These are phyloP conservation scores for Schizaphis graminum DNA, from an alignment of 2,888 invertebrate species.

Conservation along the genomic window DNA sequence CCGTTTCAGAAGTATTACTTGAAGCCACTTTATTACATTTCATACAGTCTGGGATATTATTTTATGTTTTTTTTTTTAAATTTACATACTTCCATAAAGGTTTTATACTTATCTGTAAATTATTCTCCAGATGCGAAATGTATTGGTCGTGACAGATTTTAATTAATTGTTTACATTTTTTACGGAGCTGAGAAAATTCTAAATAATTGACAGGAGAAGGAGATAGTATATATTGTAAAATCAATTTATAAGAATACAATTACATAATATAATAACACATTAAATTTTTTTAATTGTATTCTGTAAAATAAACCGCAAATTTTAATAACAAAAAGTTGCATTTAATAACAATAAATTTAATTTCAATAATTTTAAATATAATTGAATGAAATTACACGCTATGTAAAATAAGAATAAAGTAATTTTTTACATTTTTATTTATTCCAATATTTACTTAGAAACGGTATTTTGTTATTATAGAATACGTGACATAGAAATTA, in stretches of 20 bases:
- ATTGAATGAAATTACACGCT: not conserved
- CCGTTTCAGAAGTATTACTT: too few species aligned
- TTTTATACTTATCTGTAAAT: too few species aligned
- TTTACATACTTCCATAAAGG: too few species aligned
- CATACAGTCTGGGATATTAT: too few species aligned
- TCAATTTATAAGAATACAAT: not conserved
- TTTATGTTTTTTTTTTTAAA: too few species aligned
- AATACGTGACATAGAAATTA: conserved; percentile 30
- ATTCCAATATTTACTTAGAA: not conserved
- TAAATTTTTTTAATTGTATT: not conserved
- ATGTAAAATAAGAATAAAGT: not conserved
- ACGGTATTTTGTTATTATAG: not conserved
- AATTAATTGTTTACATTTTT: too few species aligned
- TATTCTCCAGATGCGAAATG: too few species aligned
- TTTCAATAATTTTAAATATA: not conserved
- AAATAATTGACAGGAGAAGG: too few species aligned
- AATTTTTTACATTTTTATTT: not conserved
- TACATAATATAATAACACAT: not conserved
- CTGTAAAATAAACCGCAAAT: not conserved
- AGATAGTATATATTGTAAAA: not conserved
- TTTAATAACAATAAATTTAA: not conserved
- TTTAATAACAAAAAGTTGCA: not conserved
- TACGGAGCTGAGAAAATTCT: too few species aligned
- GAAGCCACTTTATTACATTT: too few species aligned
- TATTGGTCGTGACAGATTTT: too few species aligned